Evolutionary conservation across 2,797 vertebrate species (phyloP), one percentile per base, ranked within the genome.

Genomic region (Pantherophis vulpinus): DNA sequence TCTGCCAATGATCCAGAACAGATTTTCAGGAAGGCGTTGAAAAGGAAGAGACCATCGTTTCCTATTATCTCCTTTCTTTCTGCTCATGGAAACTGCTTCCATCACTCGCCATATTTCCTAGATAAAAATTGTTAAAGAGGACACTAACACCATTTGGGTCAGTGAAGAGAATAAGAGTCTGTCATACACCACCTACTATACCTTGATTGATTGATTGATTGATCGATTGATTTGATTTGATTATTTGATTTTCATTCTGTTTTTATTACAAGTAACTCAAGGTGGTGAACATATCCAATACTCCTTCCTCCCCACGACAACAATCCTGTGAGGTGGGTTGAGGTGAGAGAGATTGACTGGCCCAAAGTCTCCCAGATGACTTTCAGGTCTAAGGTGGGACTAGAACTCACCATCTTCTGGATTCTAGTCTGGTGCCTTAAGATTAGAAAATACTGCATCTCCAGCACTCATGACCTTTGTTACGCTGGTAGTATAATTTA

Each of bases 91-190:
- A 23, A 42, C 37, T 42, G 66, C 18, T 47, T 83, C 20, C 74
- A 79, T 42, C 32, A 9, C 32, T 79, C 18, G 1, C 94, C 87
- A 61, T 94, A 96, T 94, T 93, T 94, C 93, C 92, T 87, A 60
- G 8, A 2, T 90, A 94, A 94, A 32, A 32, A 32, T 70, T 92
- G 27, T 92, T 91, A 92, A 94, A 91, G 91, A 32, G 55, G 1
- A 54, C 29, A 51, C 12, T 56, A 55, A 95, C 87, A 59, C 94
- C 95, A 94, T 88, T 86, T 1, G 23, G 63, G 59, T 91, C 87
- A 37, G 18, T 93, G 91, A 92, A 8, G 3, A 37, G 87, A 7
- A 91, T 90, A 95, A 93, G 95, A 94, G 59, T 51, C 91, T 90
- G 92, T 91, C 86, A 94, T 0, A 0, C 83, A 93, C 93, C 61